Evolutionary conservation across 2,113 vertebrate species (phyloP).

Genomic region (Glareola pratincola): DNA sequence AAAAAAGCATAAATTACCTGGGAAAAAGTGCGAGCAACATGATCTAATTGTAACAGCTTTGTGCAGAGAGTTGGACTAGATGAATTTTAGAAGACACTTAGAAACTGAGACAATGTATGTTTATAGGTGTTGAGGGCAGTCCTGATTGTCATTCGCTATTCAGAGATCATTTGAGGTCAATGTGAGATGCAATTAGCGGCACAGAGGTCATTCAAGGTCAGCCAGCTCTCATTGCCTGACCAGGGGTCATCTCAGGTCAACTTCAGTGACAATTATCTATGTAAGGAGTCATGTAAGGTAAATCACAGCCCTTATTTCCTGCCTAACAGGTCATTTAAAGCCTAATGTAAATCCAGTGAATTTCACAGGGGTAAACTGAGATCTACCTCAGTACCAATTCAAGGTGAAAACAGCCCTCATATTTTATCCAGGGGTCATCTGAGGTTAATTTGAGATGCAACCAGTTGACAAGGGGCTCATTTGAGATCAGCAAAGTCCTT

Average conservation of each 20-base stretch:
- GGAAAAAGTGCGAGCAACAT: not conserved
- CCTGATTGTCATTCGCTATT: not conserved
- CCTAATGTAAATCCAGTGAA: not conserved
- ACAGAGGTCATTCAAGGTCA: not conserved
- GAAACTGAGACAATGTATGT: not conserved
- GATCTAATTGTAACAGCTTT: not conserved
- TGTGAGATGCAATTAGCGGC: not conserved
- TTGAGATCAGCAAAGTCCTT: not conserved
- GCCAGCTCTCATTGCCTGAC: not conserved
- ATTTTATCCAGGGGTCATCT: not conserved
- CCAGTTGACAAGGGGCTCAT: not conserved
- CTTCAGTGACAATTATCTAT: not conserved
- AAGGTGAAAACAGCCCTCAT: not conserved
- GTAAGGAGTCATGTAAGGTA: not conserved
- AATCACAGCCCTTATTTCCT: not conserved
- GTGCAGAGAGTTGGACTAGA: not conserved
- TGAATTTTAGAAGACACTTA: not conserved
- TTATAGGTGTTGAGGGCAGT: not conserved
- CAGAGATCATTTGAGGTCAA: not conserved
- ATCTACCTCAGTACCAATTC: not conserved
- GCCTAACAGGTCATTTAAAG: not conserved
- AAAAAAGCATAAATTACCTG: not conserved
- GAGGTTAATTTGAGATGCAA: not conserved
- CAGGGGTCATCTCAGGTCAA: not conserved
- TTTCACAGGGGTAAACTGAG: not conserved